Percentiles rank a stretch among this genome's conserved stretches.
These are phyloP conservation scores for Lutjanus erythropterus DNA, from an alignment of 2,113 vertebrate genomes.

Conservation along the genomic window DNA sequence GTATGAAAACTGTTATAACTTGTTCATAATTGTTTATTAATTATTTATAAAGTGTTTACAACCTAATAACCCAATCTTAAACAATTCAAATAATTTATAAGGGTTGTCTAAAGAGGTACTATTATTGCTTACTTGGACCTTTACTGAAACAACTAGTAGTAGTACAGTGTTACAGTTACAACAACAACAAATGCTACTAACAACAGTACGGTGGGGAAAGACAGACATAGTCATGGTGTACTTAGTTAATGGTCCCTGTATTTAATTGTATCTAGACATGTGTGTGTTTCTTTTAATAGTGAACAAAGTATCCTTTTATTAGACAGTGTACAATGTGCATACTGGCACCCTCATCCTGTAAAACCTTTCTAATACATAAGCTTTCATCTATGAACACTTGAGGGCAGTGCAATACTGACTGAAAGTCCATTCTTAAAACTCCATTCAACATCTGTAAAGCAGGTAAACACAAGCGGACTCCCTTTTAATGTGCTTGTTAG, in stretches of 20 bases:
- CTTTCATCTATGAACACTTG: slow-evolving; percentile 60
- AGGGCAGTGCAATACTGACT: slow-evolving; percentile 70
- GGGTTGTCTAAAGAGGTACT: too few species aligned
- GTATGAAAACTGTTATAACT: too few species aligned
- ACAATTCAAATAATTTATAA: too few species aligned
- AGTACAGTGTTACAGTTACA: neutral
- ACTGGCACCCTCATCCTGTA: neutral
- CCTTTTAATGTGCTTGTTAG: neutral
- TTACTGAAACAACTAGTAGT: neutral
- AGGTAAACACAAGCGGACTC: slow-evolving; percentile 21
- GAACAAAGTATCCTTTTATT: neutral
- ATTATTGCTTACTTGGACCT: neutral
- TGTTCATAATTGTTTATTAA: too few species aligned
- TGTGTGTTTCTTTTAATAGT: neutral
- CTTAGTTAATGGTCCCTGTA: neutral
- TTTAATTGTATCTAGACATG: neutral
- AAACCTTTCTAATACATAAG: neutral
- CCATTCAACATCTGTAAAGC: slow-evolving; percentile 18
- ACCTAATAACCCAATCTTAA: too few species aligned
- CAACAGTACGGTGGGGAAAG: neutral
- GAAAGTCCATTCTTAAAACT: slow-evolving; percentile 18
- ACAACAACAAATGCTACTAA: neutral
- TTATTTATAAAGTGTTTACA: too few species aligned
- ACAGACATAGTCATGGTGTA: neutral
- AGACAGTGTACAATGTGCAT: neutral